These are phyloP conservation scores for Malurus cyaneus DNA, from an alignment of 2,113 vertebrate species.

Conservation along the genomic window DNA sequence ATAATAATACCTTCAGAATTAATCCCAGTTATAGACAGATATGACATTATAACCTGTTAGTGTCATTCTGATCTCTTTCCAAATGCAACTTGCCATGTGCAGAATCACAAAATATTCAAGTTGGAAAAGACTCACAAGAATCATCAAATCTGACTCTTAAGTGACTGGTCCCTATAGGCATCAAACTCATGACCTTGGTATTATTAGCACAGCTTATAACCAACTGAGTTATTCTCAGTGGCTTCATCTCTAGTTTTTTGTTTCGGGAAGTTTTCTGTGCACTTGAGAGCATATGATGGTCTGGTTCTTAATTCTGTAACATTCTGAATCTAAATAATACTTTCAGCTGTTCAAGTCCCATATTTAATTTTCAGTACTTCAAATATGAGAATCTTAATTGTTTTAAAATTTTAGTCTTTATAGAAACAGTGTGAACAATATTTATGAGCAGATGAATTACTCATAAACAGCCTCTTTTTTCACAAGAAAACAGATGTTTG, in stretches of 20 bases:
- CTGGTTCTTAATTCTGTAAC: background rate
- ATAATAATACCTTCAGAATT: background rate
- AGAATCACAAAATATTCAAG: background rate
- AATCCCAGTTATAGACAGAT: background rate
- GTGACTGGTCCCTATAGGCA: background rate
- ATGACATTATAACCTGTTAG: background rate
- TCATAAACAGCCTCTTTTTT: background rate
- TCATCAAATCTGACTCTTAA: background rate
- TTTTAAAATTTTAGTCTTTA: background rate
- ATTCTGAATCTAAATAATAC: background rate
- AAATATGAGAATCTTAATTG: background rate
- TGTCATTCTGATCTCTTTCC: background rate
- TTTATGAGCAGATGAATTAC: background rate
- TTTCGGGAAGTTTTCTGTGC: background rate
- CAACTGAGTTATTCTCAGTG: background rate
- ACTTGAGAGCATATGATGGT: background rate
- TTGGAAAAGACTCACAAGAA: no score
- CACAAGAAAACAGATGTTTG: background rate
- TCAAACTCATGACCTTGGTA: accelerated
- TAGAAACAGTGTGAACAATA: background rate
- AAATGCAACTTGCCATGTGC: background rate
- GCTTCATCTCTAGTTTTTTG: background rate
- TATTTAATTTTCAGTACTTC: background rate
- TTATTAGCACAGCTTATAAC: background rate
- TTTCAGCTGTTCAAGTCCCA: background rate